Conservation (phyloP, 2,888 invertebrate species). For the Drosophila siamana region DNA sequence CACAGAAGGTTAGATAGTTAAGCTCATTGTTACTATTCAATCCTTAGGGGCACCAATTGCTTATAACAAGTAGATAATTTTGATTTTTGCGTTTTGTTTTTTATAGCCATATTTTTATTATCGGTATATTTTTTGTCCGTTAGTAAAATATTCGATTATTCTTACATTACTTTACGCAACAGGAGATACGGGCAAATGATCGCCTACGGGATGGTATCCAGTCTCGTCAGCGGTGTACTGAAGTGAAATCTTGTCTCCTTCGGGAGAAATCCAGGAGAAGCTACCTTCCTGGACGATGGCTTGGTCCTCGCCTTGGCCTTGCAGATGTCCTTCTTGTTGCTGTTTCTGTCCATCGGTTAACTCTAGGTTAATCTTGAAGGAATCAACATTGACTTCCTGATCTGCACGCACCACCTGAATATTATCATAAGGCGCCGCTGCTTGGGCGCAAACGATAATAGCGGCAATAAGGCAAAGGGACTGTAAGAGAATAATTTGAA, state of each 20-base stretch:
- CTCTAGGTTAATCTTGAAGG: background rate
- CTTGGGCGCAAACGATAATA: constrained; percentile 1
- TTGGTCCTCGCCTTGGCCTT: background rate
- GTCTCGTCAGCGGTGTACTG: background rate
- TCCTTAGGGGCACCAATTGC: too few species aligned
- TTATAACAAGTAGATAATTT: too few species aligned
- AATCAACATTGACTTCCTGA: background rate
- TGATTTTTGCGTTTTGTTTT: too few species aligned
- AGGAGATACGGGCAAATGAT: background rate
- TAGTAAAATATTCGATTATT: background rate
- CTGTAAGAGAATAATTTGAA: background rate
- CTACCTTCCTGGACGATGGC: background rate
- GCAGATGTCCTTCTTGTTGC: background rate
- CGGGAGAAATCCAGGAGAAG: background rate
- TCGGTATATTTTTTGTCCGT: too few species aligned
- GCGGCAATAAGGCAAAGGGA: constrained; percentile 13
- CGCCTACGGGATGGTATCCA: background rate
- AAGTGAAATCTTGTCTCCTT: background rate
- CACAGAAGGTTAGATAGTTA: too few species aligned
- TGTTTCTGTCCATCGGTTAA: background rate
- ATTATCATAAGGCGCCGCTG: background rate
- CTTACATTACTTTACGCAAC: background rate
- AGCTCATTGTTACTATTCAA: too few species aligned
- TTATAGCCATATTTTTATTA: too few species aligned
- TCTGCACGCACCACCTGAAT: background rate